Evolutionary conservation across 1,140 invertebrate species (phyloP), one percentile per base, ranked within the genome.

Genomic region (Aphelinus certus): DNA sequence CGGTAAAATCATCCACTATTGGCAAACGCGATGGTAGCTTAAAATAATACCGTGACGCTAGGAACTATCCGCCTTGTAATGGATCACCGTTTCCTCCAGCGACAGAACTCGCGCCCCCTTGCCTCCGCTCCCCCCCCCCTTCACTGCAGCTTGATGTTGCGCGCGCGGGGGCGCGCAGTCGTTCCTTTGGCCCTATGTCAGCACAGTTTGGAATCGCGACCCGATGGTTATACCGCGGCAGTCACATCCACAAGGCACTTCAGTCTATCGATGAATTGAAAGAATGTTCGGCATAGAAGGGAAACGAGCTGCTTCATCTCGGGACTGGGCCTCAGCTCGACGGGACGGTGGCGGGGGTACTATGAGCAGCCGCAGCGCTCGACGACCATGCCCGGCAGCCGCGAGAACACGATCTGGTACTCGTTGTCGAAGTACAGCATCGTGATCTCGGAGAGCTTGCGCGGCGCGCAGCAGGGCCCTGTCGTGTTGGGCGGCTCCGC

Each of bases 381-480:
- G 4, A 97, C 96, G 51, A 97, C 94, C 96, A 98, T 98, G 47
- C 95, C 95, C 1, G 95, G 95, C 77, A 98, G 90, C 70, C 93
- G 92, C 76, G 95, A 95, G 83, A 95, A 94, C 73, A 97, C 94
- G 80, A 98, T 95, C 85, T 96, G 95, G 75, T 93, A 90, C 76
- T 96, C 92, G 75, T 94, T 90, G 87, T 98, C 95, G 88, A 96
- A 97, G 87, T 98, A 98, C 55, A 98, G 90, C 92, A 98, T 96
- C 47, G 93, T 95, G 80, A 98, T 96, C 79, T 95, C 91, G 75
- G 94, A 95, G 89, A 97, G 92, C 84, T 95, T 94, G 57, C 95
- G 89, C 0, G 96, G 95, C 0, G 96, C 94, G 85, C 97, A 98
- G 84, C 96, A 98, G 0, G 96, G 95, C 0, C 94, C 93, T 3